Base-by-base conservation (phyloP, 2,888 invertebrate species). In the Strigamia maritima region DNA sequence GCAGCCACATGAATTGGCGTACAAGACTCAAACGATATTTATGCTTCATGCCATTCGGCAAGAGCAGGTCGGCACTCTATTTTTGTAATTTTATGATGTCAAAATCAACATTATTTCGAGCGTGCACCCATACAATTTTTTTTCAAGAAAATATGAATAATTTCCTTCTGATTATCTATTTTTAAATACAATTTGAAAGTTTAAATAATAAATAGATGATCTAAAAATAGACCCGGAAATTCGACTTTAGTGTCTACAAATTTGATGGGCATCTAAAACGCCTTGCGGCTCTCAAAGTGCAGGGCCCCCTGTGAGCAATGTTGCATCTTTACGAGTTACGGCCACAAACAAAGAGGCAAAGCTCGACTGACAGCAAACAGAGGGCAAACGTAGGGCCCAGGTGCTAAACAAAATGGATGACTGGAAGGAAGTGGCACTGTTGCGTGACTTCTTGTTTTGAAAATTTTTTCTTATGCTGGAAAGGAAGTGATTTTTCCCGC, bases 341-440 rank as follows among this genome's bases (percentile, higher is more conserved):
- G 35, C 76, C 76, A 35, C 76, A 40, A 38, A 75, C 75, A 75
- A 75, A 75, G 70, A 70, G 40, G 76, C 76, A 35, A 40, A 75
- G 76, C 76, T 75, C 76, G 70, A 70, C 70, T 70, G 70, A 70
- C 70, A 70, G 70, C 70, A 28, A 28, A 28, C 70, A 28, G 70
- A 70, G 70, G 28, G 70, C 70, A 70, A 28, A 70, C 26, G 70
- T 70, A 70, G 70, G 22, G 35, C 76, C 76, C 77, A 77, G 77
- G 77, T 77, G 77, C 77, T 22, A 77, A 49, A 49, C 44, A 49
- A 40, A 77, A 77, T 77, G 77, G 40, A 77, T 28, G 77, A 49
- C 19, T 70, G 70, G 26, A n/a, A 70, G 70, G 70, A 70, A 75
- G 28, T 49, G 77, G 44, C 49, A 49, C 49, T 49, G 77, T 77